Conservation (phyloP, 2,888 invertebrate genomes). For the Clistopyga incitator region DNA sequence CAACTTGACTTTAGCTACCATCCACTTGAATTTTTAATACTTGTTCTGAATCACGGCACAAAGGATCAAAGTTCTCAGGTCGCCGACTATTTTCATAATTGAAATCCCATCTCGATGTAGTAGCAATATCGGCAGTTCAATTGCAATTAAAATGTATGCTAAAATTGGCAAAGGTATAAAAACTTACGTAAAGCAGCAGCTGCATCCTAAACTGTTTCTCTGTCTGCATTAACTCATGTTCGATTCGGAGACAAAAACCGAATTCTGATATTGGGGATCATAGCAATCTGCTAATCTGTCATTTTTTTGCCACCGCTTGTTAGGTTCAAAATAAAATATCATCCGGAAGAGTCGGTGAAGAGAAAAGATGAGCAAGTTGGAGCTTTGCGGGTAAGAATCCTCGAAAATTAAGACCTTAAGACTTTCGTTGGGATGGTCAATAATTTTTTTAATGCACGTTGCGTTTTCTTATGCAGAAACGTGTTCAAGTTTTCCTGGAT, state of each 20-base stretch:
- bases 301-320: constrained; percentile 74
- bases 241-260: constrained; percentile 44
- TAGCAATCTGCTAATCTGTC: constrained; percentile 33
- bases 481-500: constrained; percentile 95
- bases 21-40: neutral
- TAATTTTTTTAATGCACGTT: neutral
- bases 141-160: constrained; percentile 28
- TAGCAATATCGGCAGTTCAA: constrained; percentile 17
- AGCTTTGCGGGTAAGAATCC: constrained; percentile 89
- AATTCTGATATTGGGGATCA: neutral
- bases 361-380: constrained; percentile 94
- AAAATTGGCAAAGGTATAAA: constrained; percentile 42
- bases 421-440: constrained; percentile 18
- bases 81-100: neutral
- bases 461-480: constrained; percentile 86
- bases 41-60: neutral
- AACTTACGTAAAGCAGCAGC: constrained; percentile 49
- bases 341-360: constrained; percentile 97
- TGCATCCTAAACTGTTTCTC: constrained; percentile 41
- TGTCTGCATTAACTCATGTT: constrained; percentile 49
- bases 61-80: neutral
- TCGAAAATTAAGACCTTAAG: constrained; percentile 53
- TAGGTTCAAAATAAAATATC: constrained; percentile 99
- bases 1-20: neutral
- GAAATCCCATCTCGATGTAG: constrained; percentile 25